Evolutionary conservation across 2,888 invertebrate species (phyloP).

Genomic region (Lomographa bimaculata): DNA sequence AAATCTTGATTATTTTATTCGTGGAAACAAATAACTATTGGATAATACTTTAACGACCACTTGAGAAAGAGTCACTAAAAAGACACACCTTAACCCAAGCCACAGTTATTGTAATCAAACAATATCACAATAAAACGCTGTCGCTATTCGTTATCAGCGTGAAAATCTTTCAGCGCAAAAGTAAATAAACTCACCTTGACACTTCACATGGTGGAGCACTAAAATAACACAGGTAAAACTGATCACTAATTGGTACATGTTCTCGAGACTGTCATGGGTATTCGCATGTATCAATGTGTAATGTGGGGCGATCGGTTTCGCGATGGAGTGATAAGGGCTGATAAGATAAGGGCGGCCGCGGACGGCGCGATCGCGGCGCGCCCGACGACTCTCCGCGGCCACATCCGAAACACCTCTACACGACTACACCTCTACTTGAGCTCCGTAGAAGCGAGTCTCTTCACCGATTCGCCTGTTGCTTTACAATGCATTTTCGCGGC

Average conservation of each 20-base stretch:
- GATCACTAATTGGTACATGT: conserved; percentile 60
- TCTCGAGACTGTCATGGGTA: conserved; percentile 51
- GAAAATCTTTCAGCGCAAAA: conserved; percentile 29
- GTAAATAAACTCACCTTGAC: conserved; percentile 64
- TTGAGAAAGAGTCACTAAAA: no score
- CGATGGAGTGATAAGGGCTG: conserved; percentile 76
- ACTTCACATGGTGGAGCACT: conserved; percentile 51
- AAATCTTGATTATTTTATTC: no score
- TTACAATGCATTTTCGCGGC: conserved; percentile 11
- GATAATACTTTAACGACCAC: no score
- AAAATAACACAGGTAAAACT: conserved; percentile 53
- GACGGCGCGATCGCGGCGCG: conserved; percentile 51
- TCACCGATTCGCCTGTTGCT: conserved; percentile 19
- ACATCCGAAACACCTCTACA: conserved; percentile 66
- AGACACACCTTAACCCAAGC: no score
- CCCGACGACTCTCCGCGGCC: conserved; percentile 59
- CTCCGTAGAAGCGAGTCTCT: neutral
- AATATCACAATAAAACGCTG: conserved; percentile 20
- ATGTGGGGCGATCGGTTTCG: conserved; percentile 67
- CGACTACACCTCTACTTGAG: conserved; percentile 44
- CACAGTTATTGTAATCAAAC: no score
- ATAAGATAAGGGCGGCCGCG: conserved; percentile 66
- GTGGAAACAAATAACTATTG: no score
- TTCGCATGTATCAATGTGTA: conserved; percentile 50
- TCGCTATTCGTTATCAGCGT: conserved; percentile 16